Evolutionary conservation across 2,888 invertebrate genomes (phyloP).

Genomic region (Druceiella hillmani): DNA sequence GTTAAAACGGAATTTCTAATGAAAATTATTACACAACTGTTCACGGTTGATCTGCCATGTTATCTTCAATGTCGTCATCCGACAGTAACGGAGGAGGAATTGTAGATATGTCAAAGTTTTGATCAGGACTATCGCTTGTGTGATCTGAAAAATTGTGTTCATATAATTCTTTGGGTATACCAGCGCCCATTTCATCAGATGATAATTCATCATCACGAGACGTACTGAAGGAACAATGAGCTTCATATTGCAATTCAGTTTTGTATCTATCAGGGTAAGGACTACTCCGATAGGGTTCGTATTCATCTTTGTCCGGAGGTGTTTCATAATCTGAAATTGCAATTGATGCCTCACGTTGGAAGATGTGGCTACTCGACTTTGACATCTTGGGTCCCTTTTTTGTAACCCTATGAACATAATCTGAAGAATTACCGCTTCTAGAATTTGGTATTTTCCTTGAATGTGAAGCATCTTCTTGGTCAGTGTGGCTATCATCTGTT

Average conservation of each 20-base stretch:
- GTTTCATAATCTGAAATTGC: slow-evolving; percentile 45
- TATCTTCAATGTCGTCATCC: slow-evolving; percentile 65
- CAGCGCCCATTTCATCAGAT: no score
- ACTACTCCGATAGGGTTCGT: slow-evolving; percentile 42
- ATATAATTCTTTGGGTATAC: no score
- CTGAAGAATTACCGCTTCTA: no score
- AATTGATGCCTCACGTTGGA: slow-evolving; percentile 42
- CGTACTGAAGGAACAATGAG: slow-evolving; percentile 40
- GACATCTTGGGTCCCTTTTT: slow-evolving; percentile 45
- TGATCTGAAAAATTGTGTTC: slow-evolving; percentile 48
- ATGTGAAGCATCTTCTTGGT: slow-evolving; percentile 41
- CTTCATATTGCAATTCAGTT: slow-evolving; percentile 24
- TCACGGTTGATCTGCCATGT: no score
- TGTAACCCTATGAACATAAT: slow-evolving; percentile 48
- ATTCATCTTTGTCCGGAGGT: slow-evolving; percentile 42
- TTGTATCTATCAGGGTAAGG: slow-evolving; percentile 48
- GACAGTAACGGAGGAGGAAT: slow-evolving; percentile 73
- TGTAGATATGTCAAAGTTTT: slow-evolving; percentile 66
- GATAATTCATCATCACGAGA: no score
- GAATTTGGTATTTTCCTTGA: no score
- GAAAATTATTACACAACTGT: no score
- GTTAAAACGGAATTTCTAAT: no score
- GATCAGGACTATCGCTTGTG: slow-evolving; percentile 62
- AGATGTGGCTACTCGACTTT: slow-evolving; percentile 41
- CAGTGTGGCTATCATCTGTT: slow-evolving; percentile 41